Evolutionary conservation across 2,888 invertebrate species (phyloP), one percentile per base, ranked within the genome.

Genomic region (Hirtodrosophila alboralis): DNA sequence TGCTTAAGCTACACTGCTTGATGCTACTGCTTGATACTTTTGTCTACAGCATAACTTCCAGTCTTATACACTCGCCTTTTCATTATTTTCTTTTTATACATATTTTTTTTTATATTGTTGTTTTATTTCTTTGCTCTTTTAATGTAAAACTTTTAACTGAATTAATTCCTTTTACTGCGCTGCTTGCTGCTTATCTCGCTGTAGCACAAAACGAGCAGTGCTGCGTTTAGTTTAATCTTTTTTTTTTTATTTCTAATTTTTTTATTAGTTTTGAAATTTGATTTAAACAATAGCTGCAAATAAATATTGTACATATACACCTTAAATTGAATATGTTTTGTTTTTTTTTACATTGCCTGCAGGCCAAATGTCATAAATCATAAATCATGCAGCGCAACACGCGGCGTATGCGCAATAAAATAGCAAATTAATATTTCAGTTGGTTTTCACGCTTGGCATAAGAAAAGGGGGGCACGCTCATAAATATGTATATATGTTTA

Each of bases 111-210:
- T 21, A 30, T 62, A 14, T 21, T 27, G 38, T 45, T 48, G 33
- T 27, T 37, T 8, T 40, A 51, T 30, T 34, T 53, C n/a, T n/a
- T 36, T 56, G 62, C 41, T 56, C 71, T 38, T 56, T 84, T 75
- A 79, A 77, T 83, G 77, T 62, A 59, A 81, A 83, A 83, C 83
- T 83, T 83, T 83, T 83, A 83, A 83, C 79, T 79, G 75, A 79
- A 83, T 83, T 83, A 83, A 83, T 84, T 83, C 75, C 79, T 81
- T 81, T 84, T 81, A 66, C 84, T 71, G 76, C 57, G 64, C 63
- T 68, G 60, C 66, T 61, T 68, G 60, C 66, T 62, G 72, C 70
- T 74, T 67, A 70, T 60, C 74, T 65, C 16, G 18, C 18, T 21
- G 3, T 48, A 40, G 75, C 52, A 49, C 31, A 43, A 60, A 75